Percentiles rank a stretch among this genome's conserved stretches.
Evolutionary conservation across 1,140 invertebrate species (phyloP).

Genomic region (Pseudobourletiella spinata): DNA sequence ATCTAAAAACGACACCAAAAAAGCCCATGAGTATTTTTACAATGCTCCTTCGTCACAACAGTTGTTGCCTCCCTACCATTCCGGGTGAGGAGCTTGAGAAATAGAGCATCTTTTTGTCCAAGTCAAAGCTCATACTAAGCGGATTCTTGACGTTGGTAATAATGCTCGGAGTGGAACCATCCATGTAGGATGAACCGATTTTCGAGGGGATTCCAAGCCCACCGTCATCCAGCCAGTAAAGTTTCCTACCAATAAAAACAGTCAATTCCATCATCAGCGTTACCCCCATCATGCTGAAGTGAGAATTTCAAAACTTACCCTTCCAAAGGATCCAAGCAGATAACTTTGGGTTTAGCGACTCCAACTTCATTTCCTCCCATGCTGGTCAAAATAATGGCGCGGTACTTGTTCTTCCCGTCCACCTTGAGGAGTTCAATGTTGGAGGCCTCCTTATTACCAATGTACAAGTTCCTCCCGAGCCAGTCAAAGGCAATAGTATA

Average conservation of each 20-base stretch:
- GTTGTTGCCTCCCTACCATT: constrained; percentile 51
- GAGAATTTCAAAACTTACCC: constrained; percentile 61
- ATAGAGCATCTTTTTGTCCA: constrained; percentile 72
- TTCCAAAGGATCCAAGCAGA: constrained; percentile 81
- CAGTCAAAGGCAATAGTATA: constrained; percentile 91
- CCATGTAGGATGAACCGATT: constrained; percentile 88
- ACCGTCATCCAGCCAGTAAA: constrained; percentile 95
- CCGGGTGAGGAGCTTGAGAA: constrained; percentile 70
- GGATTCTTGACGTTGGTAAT: constrained; percentile 56
- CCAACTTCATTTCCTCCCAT: constrained; percentile 81
- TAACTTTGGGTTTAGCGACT: constrained; percentile 74
- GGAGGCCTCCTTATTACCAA: constrained; percentile 81
- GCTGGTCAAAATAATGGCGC: constrained; percentile 72
- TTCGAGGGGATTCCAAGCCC: constrained; percentile 69
- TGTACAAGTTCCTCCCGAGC: constrained; percentile 88
- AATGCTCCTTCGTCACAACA: no score
- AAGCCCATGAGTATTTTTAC: not conserved
- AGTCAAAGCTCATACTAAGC: constrained; percentile 76
- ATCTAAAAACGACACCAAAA: constrained; percentile 46
- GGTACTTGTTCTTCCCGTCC: constrained; percentile 70
- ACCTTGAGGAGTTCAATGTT: constrained; percentile 87
- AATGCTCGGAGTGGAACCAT: constrained; percentile 68
- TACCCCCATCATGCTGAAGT: no score
- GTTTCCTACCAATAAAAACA: constrained; percentile 53
- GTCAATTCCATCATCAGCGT: no score